Conservation (phyloP, 1,140 invertebrate species). For the Eulimnadia texana region DNA sequence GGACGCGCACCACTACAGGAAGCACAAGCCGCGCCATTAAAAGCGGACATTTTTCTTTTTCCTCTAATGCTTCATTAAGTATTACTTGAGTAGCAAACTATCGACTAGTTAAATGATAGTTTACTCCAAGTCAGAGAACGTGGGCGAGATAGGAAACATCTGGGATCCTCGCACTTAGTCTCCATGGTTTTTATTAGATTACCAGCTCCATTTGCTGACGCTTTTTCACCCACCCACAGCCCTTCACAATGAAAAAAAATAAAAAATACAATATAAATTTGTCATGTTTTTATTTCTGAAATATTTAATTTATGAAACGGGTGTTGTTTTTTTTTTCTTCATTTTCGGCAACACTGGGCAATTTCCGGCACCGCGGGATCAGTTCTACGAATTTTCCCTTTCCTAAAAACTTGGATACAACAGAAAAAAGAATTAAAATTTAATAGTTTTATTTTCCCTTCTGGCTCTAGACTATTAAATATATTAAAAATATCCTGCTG, state of each 20-base stretch:
- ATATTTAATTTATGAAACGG: too few relatives aligned
- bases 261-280: too few relatives aligned
- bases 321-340: too few relatives aligned
- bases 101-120: not conserved
- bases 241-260: too few relatives aligned
- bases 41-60: too few relatives aligned
- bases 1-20: too few relatives aligned
- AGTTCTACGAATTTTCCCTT: not conserved
- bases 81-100: not conserved
- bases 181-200: not conserved
- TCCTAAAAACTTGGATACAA: too few relatives aligned
- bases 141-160: not conserved
- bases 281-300: too few relatives aligned
- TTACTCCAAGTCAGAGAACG: too few relatives aligned
- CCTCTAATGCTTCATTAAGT: not conserved
- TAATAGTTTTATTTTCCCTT: not conserved
- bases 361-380: not conserved
- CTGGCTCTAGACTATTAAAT: not conserved
- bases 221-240: not conserved
- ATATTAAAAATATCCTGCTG: not conserved
- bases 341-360: not conserved
- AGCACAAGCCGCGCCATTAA: too few relatives aligned
- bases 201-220: not conserved
- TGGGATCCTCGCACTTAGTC: not conserved
- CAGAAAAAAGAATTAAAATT: too few relatives aligned